These are phyloP conservation scores for Elephantulus edwardii DNA, from an alignment of 2,113 vertebrate genomes.

Conservation along the genomic window DNA sequence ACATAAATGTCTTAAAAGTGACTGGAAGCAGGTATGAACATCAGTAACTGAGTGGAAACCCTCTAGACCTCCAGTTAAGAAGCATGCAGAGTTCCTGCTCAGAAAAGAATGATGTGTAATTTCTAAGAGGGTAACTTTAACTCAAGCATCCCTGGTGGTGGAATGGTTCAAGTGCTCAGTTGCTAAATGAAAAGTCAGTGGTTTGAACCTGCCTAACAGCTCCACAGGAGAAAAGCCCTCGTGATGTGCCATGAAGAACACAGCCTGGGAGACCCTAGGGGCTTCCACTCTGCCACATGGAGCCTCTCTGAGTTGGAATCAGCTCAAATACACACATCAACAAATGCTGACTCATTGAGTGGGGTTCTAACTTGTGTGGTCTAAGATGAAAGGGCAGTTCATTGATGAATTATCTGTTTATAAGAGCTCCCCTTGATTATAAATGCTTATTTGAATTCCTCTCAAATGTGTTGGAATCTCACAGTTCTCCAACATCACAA, in stretches of 20 bases:
- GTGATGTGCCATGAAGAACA: not conserved
- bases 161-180: not conserved
- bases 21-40: not conserved
- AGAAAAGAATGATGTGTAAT: not conserved
- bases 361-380: not conserved
- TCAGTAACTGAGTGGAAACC: not conserved
- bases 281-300: not conserved
- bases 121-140: not conserved
- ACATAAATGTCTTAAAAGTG: not conserved
- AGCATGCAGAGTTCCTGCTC: not conserved
- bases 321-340: not conserved
- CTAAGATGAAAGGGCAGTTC: not conserved
- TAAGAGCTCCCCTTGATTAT: not conserved
- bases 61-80: not conserved
- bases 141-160: not conserved
- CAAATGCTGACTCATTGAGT: not conserved
- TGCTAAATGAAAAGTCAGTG: not conserved
- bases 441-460: not conserved
- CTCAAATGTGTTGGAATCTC: not conserved
- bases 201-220: not conserved
- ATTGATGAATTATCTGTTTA: not conserved
- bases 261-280: not conserved
- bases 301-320: not conserved
- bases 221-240: not conserved
- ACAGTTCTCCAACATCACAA: not conserved